These are phyloP conservation scores for Drosophila orena DNA, from an alignment of 1,140 invertebrate genomes.

Conservation along the genomic window DNA sequence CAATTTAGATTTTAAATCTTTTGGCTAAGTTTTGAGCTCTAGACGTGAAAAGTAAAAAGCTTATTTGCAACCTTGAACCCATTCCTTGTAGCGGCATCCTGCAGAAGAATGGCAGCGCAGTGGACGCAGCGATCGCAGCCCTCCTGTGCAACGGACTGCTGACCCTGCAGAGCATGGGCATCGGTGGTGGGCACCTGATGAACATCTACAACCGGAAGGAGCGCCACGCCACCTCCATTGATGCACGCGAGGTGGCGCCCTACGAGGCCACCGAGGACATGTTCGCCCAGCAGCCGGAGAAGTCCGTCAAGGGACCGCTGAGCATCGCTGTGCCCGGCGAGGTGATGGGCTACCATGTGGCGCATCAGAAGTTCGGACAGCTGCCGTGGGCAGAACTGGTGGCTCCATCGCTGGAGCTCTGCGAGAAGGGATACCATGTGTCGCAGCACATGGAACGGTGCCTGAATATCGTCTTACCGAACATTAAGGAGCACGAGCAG, in stretches of 20 bases:
- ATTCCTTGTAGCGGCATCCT: constrained; percentile 88
- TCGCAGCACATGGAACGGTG: constrained; percentile 88
- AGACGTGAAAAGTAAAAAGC: too few relatives aligned
- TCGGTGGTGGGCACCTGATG: constrained; percentile 95
- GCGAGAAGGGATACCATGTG: constrained; percentile 90
- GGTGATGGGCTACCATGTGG: constrained; percentile 93
- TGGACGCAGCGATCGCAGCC: constrained; percentile 93
- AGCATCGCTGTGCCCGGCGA: constrained; percentile 96
- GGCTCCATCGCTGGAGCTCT: constrained; percentile 90
- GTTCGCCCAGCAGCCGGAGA: constrained; percentile 87
- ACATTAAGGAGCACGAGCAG: constrained; percentile 47
- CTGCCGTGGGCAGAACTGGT: constrained; percentile 94
- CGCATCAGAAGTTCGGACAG: constrained; percentile 92
- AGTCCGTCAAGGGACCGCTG: constrained; percentile 87
- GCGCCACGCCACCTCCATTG: constrained; percentile 89
- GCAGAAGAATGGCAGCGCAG: constrained; percentile 91
- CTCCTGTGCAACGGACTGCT: constrained; percentile 94
- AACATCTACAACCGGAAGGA: constrained; percentile 90
- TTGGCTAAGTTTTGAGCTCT: too few relatives aligned
- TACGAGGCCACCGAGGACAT: constrained; percentile 88
- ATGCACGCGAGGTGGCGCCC: constrained; percentile 93
- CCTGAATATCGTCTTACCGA: constrained; percentile 21
- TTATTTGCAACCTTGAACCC: background rate
- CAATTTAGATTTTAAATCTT: too few relatives aligned
- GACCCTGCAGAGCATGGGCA: constrained; percentile 93